phyloP scores from a whole-genome alignment of 53 echinoderm and acorn worm species.

The Mesocentrotus franciscanus region DNA sequence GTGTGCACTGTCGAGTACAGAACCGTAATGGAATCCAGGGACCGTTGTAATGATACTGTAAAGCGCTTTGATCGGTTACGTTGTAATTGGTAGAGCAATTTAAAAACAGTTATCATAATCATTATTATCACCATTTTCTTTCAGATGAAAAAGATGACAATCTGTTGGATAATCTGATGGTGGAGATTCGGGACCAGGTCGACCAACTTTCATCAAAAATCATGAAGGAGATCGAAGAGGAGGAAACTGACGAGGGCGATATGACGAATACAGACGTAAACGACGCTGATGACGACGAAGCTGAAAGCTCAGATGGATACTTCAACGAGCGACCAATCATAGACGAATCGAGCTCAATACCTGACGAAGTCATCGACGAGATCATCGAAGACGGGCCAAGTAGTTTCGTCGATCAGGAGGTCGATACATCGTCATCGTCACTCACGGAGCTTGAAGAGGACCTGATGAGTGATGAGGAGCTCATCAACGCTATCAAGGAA shows the following conservation, averaged over 20 bases:
- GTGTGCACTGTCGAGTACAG: too few species aligned
- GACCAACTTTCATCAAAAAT: conserved; percentile 55
- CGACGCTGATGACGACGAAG: not conserved
- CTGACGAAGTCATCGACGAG: conserved; percentile 27
- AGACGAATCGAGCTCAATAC: conserved; percentile 45
- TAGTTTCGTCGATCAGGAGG: conserved; percentile 20
- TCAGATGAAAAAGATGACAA: not conserved
- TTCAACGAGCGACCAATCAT: conserved; percentile 26
- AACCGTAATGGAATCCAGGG: too few species aligned
- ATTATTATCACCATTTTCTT: not conserved
- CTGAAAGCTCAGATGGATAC: conserved; percentile 23
- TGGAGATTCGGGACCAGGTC: conserved; percentile 37
- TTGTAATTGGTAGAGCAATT: too few species aligned
- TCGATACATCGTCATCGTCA: not conserved
- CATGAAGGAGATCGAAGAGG: conserved; percentile 50
- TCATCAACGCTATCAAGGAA: conserved; percentile 61
- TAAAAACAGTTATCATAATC: too few species aligned
- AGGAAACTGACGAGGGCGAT: conserved; percentile 8
- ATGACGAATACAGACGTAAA: too few species aligned
- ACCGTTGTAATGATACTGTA: too few species aligned
- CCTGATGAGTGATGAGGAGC: conserved; percentile 39
- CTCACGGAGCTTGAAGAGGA: not conserved
- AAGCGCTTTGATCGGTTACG: too few species aligned
- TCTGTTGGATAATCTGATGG: conserved; percentile 44
- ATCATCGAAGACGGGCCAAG: conserved; percentile 18